Conservation (phyloP, 2,888 invertebrate species). For the Dusona sp. region DNA sequence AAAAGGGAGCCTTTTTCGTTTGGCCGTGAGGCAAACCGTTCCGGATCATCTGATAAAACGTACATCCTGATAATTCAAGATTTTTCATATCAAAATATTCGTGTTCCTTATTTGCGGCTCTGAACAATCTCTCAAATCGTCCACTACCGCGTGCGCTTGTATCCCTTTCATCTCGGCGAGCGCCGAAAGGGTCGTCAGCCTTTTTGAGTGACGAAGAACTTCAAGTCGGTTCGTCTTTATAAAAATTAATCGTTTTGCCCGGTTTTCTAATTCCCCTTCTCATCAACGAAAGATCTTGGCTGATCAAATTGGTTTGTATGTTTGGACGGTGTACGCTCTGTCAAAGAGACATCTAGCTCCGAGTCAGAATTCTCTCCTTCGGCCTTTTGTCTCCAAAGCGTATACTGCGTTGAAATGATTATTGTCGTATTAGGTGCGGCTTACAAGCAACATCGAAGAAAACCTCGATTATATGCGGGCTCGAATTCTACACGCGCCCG, state of each 20-base stretch:
- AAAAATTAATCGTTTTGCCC: conserved; percentile 81
- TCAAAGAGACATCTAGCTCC: neutral
- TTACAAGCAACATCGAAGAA: neutral
- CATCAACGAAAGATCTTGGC: conserved; percentile 66
- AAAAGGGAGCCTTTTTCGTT: neutral
- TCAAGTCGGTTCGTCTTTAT: conserved; percentile 68
- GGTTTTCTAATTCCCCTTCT: conserved; percentile 78
- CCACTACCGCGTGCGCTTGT: neutral
- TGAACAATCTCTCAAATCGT: neutral
- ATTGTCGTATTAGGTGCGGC: conserved; percentile 10
- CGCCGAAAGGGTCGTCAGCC: conserved; percentile 49
- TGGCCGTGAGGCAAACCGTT: neutral
- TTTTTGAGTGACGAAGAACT: neutral
- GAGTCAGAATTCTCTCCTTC: neutral
- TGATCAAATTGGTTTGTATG: conserved; percentile 78
- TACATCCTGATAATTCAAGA: neutral
- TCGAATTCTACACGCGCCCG: conserved; percentile 3
- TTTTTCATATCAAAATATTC: neutral
- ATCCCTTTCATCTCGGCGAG: neutral
- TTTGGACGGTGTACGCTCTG: conserved; percentile 22
- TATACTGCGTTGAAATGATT: neutral
- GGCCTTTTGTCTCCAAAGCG: neutral
- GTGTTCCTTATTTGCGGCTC: neutral
- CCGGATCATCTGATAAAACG: neutral
- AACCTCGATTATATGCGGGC: conserved; percentile 20